Base-by-base conservation (phyloP, 2,113 vertebrate species). In the Neodon shergylaensis region DNA sequence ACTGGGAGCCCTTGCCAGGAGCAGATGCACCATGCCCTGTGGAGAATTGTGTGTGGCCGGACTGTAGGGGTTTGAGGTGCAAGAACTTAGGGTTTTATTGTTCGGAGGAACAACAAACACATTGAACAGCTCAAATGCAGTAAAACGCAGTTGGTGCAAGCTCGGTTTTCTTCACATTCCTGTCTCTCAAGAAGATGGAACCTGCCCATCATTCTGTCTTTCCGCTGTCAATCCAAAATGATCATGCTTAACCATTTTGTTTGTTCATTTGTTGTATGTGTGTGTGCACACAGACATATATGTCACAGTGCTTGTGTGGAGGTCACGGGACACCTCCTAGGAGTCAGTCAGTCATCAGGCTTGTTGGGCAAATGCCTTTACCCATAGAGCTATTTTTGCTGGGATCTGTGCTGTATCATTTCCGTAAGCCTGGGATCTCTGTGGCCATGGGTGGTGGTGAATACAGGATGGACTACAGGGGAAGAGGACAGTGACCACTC, bases 91-190 rank as follows among this genome's bases (percentile, higher is more conserved):
- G 26, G 2, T 5, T 70, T 93, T 90, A 1, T 63, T 85, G 36
- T 8, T 54, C 19, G 2, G 44, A 17, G 36, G 61, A 77, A 36
- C 3, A 90, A 33, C 31, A 31, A 42, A 72, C 90, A 3, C 16
- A 85, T 85, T 92, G 24, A 90, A 91, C 8, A 76, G 68, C 74
- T 88, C 28, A 44, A 39, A 61, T 70, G 54, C 74, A 79, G 70
- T 83, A 7, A 77, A 70, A 72, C 10, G 31, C 47, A 19, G 28
- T 74, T 19, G 83, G 7, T 12, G 21, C 19, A 36, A 85, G 5
- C 22, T 22, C 1, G 47, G 4, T n/a, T 92, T 86, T 9, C 28
- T 54, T 39, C 5, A 16, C 65, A 3, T 65, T 16, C 17, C 83
- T 22, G 26, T 66, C 33, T 66, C 42, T 65, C 61, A 47, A n/a